phyloP scores from a whole-genome alignment of 2,888 invertebrate genomes.

The Adineta ricciae region DNA sequence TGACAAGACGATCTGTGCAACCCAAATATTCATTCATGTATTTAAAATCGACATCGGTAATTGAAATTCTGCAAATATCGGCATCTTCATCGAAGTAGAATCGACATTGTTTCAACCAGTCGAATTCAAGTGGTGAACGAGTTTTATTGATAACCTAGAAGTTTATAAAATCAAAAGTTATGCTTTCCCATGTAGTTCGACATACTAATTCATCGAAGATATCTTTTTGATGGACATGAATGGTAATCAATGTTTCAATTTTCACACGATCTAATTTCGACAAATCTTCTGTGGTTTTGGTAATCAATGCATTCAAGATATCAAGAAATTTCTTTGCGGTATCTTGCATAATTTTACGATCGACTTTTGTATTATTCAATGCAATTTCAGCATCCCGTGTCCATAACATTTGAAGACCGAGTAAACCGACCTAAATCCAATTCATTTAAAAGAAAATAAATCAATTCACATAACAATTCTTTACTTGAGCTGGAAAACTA shows the following conservation, averaged over 20 bases:
- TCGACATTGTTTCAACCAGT: slow-evolving; percentile 89
- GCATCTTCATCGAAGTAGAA: slow-evolving; percentile 92
- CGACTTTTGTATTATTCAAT: slow-evolving; percentile 74
- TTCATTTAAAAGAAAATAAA: neutral
- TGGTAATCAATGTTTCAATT: slow-evolving; percentile 88
- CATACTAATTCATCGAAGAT: slow-evolving; percentile 86
- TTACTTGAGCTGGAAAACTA: slow-evolving; percentile 82
- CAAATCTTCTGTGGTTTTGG: slow-evolving; percentile 83
- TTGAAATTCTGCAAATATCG: slow-evolving; percentile 79
- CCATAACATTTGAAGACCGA: slow-evolving; percentile 94
- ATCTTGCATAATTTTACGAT: slow-evolving; percentile 85
- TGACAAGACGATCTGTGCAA: slow-evolving; percentile 84
- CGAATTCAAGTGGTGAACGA: slow-evolving; percentile 76
- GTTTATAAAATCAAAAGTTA: neutral
- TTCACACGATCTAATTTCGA: slow-evolving; percentile 81
- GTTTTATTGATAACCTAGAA: neutral
- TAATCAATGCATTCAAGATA: slow-evolving; percentile 78
- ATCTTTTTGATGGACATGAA: slow-evolving; percentile 91
- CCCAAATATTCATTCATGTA: slow-evolving; percentile 95
- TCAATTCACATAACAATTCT: neutral
- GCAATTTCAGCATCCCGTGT: slow-evolving; percentile 83
- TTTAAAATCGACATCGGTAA: slow-evolving; percentile 83
- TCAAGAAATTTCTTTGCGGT: slow-evolving; percentile 87
- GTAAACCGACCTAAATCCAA: slow-evolving; percentile 58
- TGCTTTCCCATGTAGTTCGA: slow-evolving; percentile 20